Conservation (phyloP, 2,888 invertebrate genomes). For the Monochamus alternatus region DNA sequence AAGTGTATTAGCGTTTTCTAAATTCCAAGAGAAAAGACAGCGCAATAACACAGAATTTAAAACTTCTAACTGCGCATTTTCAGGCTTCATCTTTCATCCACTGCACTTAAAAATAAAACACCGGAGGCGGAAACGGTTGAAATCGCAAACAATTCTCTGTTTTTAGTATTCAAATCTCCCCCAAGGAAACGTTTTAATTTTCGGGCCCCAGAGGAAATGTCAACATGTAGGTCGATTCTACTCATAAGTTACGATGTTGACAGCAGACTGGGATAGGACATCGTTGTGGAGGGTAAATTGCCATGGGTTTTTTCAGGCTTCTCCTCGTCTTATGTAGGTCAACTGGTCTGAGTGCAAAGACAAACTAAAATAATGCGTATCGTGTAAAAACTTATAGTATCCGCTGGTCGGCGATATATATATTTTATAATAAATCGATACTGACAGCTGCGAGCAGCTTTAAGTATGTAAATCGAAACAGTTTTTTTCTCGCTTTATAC, state of each 20-base stretch:
- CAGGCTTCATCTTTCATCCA: neutral
- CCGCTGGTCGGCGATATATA: neutral
- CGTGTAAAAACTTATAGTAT: neutral
- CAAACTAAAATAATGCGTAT: neutral
- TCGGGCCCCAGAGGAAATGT: constrained; percentile 39
- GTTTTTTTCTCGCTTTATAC: neutral
- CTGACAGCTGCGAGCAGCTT: neutral
- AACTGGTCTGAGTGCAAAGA: constrained; percentile 16
- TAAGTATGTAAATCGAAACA: constrained; percentile 9
- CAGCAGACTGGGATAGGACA: constrained; percentile 18
- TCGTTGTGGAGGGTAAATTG: constrained; percentile 14
- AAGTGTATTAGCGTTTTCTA: too few relatives aligned
- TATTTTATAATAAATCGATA: constrained; percentile 1
- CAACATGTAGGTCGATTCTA: constrained; percentile 41
- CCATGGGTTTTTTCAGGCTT: constrained; percentile 1
- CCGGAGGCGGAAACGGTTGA: neutral
- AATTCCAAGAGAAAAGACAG: neutral
- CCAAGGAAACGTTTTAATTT: constrained; percentile 41
- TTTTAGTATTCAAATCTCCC: constrained; percentile 24
- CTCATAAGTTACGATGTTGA: constrained; percentile 34
- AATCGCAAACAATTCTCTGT: neutral
- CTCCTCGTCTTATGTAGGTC: constrained; percentile 21
- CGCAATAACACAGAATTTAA: neutral
- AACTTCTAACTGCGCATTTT: constrained; percentile 10
- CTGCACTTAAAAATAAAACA: neutral